Evolutionary conservation across 2,888 invertebrate genomes (phyloP).

Genomic region (Apamea epomidion): DNA sequence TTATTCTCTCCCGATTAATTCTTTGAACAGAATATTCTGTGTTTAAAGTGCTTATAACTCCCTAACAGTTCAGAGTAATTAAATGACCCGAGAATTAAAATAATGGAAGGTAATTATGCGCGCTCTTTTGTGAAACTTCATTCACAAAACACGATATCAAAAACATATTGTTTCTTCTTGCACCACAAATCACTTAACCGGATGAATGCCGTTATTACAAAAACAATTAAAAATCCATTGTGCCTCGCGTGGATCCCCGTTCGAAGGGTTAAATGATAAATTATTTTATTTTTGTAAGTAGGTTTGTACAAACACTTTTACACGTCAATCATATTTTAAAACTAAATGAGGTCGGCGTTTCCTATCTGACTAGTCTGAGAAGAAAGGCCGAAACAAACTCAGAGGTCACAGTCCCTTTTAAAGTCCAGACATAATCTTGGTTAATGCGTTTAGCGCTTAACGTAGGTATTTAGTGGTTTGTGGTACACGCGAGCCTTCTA

Average conservation of each 20-base stretch:
- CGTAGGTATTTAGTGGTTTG: background rate
- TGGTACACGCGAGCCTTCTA: background rate
- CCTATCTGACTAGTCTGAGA: too few relatives aligned
- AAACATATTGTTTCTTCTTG: background rate
- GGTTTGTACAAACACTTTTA: too few relatives aligned
- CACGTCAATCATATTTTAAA: too few relatives aligned
- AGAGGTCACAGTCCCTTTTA: too few relatives aligned
- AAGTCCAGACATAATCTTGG: too few relatives aligned
- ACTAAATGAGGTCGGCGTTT: too few relatives aligned
- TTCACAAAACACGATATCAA: background rate
- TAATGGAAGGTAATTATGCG: background rate
- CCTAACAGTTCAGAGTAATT: background rate
- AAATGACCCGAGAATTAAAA: background rate
- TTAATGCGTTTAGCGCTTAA: background rate
- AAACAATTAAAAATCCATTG: background rate
- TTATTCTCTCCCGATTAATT: constrained; percentile 1
- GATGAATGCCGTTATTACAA: background rate
- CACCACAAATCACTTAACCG: background rate
- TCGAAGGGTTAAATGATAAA: too few relatives aligned
- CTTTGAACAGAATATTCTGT: constrained; percentile 2
- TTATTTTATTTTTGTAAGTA: too few relatives aligned
- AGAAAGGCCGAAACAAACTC: too few relatives aligned
- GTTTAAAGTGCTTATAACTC: background rate
- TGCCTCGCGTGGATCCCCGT: background rate
- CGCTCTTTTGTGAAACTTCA: background rate